phyloP scores from a whole-genome alignment of 2,888 invertebrate species.

The Drosophila merina region DNA sequence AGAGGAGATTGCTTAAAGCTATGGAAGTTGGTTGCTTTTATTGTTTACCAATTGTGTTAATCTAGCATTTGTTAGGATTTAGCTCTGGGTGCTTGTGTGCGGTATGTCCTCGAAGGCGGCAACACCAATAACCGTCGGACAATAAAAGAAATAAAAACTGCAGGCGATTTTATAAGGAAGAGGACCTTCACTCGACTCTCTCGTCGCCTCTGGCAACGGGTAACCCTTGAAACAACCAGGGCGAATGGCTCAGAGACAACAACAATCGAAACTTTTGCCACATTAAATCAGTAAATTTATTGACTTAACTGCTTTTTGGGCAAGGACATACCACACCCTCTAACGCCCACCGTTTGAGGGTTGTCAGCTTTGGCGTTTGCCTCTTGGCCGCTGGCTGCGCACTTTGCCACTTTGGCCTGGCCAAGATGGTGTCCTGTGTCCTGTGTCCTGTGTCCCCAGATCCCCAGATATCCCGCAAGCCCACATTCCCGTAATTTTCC shows the following conservation, averaged over 20 bases:
- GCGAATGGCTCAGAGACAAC: conserved; percentile 40
- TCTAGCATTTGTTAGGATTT: conserved; percentile 63
- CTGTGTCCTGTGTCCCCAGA: conserved; percentile 11
- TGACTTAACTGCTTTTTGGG: conserved; percentile 75
- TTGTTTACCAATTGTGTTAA: conserved; percentile 80
- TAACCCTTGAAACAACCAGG: conserved; percentile 51
- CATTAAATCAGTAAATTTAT: conserved; percentile 80
- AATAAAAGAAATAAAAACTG: conserved; percentile 45
- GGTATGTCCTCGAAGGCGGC: conserved; percentile 32
- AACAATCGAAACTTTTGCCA: conserved; percentile 80
- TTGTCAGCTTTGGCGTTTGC: conserved; percentile 60
- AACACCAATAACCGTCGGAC: conserved; percentile 45
- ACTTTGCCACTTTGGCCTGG: conserved; percentile 50
- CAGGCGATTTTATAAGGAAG: conserved; percentile 38
- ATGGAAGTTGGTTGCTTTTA: conserved; percentile 64
- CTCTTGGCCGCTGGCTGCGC: conserved; percentile 61
- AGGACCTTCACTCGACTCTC: conserved; percentile 33
- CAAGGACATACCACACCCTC: conserved; percentile 56
- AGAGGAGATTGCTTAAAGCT: conserved; percentile 53
- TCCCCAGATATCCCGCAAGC: background rate
- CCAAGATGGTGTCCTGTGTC: conserved; percentile 27
- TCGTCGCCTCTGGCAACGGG: conserved; percentile 19
- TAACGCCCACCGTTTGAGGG: conserved; percentile 25
- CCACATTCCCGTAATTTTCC: background rate
- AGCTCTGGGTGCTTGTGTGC: conserved; percentile 19